A percentile compares a stretch with the other conserved stretches of the same genome.
Evolutionary conservation across 2,113 vertebrate genomes (phyloP).

Genomic region (Pluvialis apricaria): DNA sequence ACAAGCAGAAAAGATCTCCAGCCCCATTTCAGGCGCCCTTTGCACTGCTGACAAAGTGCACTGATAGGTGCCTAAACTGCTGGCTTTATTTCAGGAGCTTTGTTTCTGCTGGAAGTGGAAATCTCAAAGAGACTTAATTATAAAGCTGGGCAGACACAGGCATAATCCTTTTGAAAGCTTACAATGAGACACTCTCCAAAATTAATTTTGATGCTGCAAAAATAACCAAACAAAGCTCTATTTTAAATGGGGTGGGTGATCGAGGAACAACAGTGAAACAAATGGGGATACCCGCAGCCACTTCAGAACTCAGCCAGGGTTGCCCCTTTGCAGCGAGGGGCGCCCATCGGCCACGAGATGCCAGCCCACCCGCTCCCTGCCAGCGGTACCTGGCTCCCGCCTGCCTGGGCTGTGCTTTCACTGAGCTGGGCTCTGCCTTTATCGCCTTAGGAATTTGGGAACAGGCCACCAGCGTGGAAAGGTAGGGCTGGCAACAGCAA

Average conservation of each 20-base stretch:
- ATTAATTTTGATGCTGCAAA: not conserved
- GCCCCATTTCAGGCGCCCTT: not conserved
- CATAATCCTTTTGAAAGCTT: slow-evolving; percentile 18
- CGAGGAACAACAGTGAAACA: not conserved
- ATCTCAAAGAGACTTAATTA: slow-evolving; percentile 41
- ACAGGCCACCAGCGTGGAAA: accelerated
- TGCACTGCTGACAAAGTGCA: not conserved
- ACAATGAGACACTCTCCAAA: not conserved
- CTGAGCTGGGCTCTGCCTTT: not conserved
- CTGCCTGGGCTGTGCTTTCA: not conserved
- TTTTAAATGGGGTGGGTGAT: not conserved
- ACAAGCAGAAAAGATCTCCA: not conserved
- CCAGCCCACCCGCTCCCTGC: accelerated
- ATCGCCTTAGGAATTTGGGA: not conserved
- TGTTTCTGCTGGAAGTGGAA: slow-evolving; percentile 22
- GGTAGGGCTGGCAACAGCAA: not conserved
- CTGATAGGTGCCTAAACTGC: not conserved
- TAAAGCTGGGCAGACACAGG: slow-evolving; percentile 11
- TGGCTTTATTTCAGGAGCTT: not conserved
- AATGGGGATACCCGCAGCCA: not conserved
- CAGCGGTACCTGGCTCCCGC: accelerated
- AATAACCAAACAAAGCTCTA: slow-evolving; percentile 11
- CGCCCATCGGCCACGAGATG: not conserved
- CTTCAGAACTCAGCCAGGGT: not conserved
- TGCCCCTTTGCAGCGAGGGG: not conserved